These are phyloP conservation scores for Sipunculus nudus DNA, from an alignment of 2,888 invertebrate species.

Conservation along the genomic window DNA sequence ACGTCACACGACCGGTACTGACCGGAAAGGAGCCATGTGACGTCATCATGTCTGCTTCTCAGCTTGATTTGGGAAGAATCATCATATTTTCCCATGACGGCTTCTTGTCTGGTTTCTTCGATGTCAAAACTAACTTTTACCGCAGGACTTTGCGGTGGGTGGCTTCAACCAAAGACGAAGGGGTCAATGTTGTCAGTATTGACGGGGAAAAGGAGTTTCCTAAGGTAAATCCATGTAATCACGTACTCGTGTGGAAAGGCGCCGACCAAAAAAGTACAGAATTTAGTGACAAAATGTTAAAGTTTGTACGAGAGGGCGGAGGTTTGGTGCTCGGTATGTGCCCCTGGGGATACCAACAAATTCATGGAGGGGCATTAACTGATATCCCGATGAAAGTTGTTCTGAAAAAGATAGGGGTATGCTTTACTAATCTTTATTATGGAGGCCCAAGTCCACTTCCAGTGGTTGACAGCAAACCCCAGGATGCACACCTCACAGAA, in stretches of 20 bases:
- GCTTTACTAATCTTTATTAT: constrained; percentile 2
- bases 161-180: background rate
- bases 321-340: constrained; percentile 31
- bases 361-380: constrained; percentile 11
- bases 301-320: constrained; percentile 28
- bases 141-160: constrained; percentile 14
- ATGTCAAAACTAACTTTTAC: background rate
- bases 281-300: background rate
- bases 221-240: background rate
- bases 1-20: constrained; percentile 10
- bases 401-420: constrained; percentile 9
- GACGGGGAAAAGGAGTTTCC: background rate
- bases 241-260: background rate
- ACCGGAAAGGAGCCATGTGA: constrained; percentile 13
- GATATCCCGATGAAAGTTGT: constrained; percentile 28
- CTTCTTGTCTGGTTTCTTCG: constrained; percentile 1
- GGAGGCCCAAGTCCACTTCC: background rate
- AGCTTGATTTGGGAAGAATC: constrained; percentile 25
- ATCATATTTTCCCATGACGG: constrained; percentile 19
- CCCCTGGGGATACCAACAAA: constrained; percentile 40
- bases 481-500: too few relatives aligned
- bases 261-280: background rate
- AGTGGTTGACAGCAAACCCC: too few relatives aligned
- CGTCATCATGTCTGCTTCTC: constrained; percentile 14
- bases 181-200: background rate